Evolutionary conservation across 2,113 vertebrate species (phyloP).

Genomic region (Zosterops pallidus): DNA sequence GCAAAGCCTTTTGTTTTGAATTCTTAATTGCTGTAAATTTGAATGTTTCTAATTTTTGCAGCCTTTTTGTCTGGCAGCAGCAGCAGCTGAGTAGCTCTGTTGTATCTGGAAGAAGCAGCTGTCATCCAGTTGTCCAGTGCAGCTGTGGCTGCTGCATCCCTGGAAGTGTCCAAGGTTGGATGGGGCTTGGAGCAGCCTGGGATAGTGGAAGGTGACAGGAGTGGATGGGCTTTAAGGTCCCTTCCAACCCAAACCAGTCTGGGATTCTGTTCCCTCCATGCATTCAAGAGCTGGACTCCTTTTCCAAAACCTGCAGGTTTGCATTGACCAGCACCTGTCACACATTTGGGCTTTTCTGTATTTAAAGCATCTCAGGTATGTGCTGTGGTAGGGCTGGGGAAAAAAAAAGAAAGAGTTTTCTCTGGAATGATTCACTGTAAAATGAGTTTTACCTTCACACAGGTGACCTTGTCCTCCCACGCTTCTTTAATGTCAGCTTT

Average conservation of each 20-base stretch:
- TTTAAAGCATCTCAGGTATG: neutral
- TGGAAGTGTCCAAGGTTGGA: neutral
- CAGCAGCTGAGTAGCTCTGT: neutral
- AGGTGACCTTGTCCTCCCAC: neutral
- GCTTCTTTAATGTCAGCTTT: neutral
- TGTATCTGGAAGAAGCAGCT: neutral
- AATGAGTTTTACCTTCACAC: neutral
- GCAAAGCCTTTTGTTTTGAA: neutral
- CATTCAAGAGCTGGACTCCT: neutral
- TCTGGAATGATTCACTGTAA: slow-evolving; percentile 25
- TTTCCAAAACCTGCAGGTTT: neutral
- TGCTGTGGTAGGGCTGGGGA: neutral
- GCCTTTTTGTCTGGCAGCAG: neutral
- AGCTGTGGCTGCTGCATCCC: neutral
- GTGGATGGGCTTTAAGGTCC: neutral
- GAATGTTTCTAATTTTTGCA: neutral
- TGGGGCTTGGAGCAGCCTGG: accelerated
- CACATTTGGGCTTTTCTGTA: neutral
- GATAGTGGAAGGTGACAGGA: neutral
- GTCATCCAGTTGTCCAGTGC: neutral
- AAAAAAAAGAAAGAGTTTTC: neutral
- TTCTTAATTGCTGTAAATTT: neutral
- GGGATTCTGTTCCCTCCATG: neutral
- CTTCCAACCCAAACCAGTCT: neutral
- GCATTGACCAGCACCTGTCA: accelerated